Conservation (phyloP, 1,140 invertebrate species). For the Pissodes strobi region DNA sequence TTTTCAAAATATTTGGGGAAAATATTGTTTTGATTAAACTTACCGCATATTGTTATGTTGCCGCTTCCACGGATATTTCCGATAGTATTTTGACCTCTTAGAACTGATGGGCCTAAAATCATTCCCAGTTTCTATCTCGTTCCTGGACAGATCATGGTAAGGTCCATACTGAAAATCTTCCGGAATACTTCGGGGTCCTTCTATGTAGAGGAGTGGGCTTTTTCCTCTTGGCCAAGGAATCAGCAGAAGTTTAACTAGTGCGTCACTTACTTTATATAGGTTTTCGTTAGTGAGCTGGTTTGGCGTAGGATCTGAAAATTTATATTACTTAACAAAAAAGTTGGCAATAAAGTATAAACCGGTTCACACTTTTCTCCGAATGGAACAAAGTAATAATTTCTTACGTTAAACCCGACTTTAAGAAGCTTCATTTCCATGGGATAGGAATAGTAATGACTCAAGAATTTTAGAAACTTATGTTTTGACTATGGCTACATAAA, state of each 20-base stretch:
- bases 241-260: conserved; percentile 43
- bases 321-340: too few relatives aligned
- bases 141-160: conserved; percentile 32
- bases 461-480: too few relatives aligned
- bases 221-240: conserved; percentile 44
- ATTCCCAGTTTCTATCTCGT: conserved; percentile 21
- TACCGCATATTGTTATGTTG: conserved; percentile 55
- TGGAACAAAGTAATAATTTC: too few relatives aligned
- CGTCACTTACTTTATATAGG: conserved; percentile 35
- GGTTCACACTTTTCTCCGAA: too few relatives aligned
- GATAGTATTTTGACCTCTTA: conserved; percentile 64
- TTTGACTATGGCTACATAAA: too few relatives aligned
- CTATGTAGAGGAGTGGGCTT: conserved; percentile 58
- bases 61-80: conserved; percentile 66
- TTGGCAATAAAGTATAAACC: too few relatives aligned
- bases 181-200: conserved; percentile 42
- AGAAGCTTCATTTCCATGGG: too few relatives aligned
- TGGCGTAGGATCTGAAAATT: not conserved
- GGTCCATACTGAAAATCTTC: conserved; percentile 23
- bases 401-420: too few relatives aligned
- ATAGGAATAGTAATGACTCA: too few relatives aligned
- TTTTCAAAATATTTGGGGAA: too few relatives aligned
- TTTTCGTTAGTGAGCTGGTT: conserved; percentile 28
- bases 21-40: too few relatives aligned
- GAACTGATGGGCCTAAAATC: conserved; percentile 25